Conservation (phyloP, 2,113 vertebrate genomes). For the Nestor notabilis region DNA sequence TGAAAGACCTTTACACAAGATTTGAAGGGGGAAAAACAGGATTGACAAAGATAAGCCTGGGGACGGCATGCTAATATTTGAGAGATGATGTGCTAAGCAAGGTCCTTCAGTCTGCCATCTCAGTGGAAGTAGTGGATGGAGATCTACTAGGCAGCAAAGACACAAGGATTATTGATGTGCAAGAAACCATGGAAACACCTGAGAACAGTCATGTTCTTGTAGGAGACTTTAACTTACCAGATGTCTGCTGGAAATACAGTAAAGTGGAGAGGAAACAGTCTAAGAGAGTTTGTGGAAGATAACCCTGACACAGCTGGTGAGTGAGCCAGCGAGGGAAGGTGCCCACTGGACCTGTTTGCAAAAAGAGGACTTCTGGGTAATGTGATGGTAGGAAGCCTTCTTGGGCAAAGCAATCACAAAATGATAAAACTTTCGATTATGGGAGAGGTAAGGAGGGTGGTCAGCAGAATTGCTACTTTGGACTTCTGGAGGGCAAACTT, state of each 20-base stretch:
- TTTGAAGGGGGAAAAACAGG: background rate
- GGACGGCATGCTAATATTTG: background rate
- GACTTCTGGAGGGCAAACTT: background rate
- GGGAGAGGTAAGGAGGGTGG: background rate
- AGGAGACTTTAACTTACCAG: background rate
- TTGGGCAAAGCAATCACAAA: background rate
- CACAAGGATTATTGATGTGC: background rate
- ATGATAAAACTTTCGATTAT: background rate
- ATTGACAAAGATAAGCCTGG: background rate
- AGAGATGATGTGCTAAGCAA: background rate
- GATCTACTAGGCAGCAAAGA: background rate
- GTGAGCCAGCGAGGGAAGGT: fast-evolving
- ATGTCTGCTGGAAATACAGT: background rate
- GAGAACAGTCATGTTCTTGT: background rate
- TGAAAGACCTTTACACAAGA: background rate
- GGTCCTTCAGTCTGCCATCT: background rate
- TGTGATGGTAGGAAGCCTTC: background rate
- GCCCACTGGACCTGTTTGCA: fast-evolving
- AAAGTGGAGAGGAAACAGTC: background rate
- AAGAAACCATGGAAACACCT: background rate
- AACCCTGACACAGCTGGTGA: background rate
- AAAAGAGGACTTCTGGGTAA: background rate
- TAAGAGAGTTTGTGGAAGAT: background rate
- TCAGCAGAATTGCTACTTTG: background rate
- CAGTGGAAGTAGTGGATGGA: background rate